Evolutionary conservation across 2,113 vertebrate species (phyloP).

Genomic region (Cephalopterus ornatus): DNA sequence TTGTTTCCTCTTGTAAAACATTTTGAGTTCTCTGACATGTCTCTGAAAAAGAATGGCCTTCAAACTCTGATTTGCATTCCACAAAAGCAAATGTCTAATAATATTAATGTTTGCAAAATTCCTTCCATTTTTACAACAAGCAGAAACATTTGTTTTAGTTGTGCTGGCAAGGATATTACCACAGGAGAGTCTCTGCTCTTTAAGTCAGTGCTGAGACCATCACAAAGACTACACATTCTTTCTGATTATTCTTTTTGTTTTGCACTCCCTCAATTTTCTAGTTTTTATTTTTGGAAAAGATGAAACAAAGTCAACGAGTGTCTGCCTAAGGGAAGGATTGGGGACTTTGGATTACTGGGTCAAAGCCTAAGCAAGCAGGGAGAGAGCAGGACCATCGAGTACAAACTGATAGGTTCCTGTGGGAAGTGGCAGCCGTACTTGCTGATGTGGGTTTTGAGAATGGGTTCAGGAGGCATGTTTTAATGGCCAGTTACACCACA

Average conservation of each 20-base stretch:
- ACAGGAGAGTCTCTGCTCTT: background rate
- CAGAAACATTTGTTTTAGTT: background rate
- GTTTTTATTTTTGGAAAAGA: background rate
- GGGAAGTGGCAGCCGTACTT: background rate
- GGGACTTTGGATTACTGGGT: background rate
- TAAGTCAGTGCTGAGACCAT: background rate
- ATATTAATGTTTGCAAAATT: background rate
- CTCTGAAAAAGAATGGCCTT: background rate
- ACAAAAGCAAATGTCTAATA: background rate
- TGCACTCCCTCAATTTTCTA: accelerated
- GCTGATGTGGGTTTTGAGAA: background rate
- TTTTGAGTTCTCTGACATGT: background rate
- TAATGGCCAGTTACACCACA: background rate
- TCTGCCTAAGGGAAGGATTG: background rate
- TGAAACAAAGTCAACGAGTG: background rate
- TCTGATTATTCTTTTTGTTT: background rate
- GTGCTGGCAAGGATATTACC: background rate
- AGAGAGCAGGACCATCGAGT: background rate
- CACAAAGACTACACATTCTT: background rate
- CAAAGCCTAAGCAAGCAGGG: background rate
- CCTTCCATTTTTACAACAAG: background rate
- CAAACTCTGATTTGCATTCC: background rate
- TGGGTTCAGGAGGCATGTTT: background rate
- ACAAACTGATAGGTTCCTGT: background rate
- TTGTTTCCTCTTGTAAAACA: background rate